phyloP scores from a whole-genome alignment of 2,797 vertebrate species.

The Lates japonicus region DNA sequence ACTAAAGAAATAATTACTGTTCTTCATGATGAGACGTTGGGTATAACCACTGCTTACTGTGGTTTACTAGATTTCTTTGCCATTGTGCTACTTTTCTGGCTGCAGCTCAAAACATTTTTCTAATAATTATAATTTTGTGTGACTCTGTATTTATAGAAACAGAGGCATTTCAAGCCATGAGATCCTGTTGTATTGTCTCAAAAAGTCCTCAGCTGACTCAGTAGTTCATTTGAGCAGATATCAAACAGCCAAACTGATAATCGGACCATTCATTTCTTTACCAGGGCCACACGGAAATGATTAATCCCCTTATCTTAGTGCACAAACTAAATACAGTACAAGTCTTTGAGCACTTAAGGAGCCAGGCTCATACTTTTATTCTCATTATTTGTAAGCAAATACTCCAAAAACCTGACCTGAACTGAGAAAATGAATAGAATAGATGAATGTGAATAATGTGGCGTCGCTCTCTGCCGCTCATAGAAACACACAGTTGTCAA shows the following conservation, averaged over 20 bases:
- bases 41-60: background rate
- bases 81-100: background rate
- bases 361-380: background rate
- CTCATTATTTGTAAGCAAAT: background rate
- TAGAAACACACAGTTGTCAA: conserved; percentile 23
- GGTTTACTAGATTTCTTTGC: background rate
- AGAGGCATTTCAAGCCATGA: background rate
- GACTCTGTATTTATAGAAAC: background rate
- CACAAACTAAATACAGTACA: background rate
- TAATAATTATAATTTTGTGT: background rate
- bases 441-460: background rate
- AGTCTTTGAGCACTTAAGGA: background rate
- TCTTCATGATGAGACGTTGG: background rate
- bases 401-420: background rate
- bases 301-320: too few relatives aligned
- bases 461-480: background rate
- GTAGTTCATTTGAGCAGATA: background rate
- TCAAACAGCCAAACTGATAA: background rate
- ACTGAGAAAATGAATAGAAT: too few relatives aligned
- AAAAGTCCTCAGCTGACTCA: background rate
- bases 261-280: background rate
- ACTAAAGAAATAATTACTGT: conserved; percentile 7
- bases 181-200: too few relatives aligned
- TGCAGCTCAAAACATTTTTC: background rate
- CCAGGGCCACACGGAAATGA: background rate